Base-by-base conservation (phyloP, 1,140 invertebrate genomes). In the Brachionus asplanchnoidis region DNA sequence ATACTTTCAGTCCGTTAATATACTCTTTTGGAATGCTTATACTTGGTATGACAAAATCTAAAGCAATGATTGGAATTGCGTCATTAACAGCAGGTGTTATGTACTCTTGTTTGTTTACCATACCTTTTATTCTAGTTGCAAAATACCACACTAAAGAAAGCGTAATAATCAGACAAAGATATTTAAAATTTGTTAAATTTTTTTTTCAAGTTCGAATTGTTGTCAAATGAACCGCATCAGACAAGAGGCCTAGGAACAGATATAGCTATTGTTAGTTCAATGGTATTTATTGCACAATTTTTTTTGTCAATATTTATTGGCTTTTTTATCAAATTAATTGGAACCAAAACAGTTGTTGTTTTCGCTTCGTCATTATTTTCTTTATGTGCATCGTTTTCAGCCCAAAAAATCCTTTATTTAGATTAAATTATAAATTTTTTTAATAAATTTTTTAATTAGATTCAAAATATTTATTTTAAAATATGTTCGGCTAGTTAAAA, bases 21-120 rank as follows among this genome's bases (percentile, higher is more conserved):
- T 97, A 97, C 88, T 94, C 93, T 36, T 89, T 92, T 42, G 95
- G 95, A 9, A 97, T 97, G 95, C 91, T 94, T 84, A 87, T 95
- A 70, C 95, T 98, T 93, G 95, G 95, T 0, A 85, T 94, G 3
- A 92, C 93, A 0, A 92, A 94, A 66, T 93, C 94, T 85, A 93
- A 92, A 17, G 85, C 87, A 44, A 87, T 87, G 0, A 87, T 88
- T 1, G 85, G 89, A 17, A 26, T 90, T 0, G 70, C 88, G 8
- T 89, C 88, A 17, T 87, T 88, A 0, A 86, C 87, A 40, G 88
- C 88, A 17, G 96, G 96, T 0, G 93, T 98, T 32, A 97, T 97
- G 95, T 98, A 98, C 89, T 96, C 96, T 0, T 98, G 96, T 0
- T 91, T 98, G 11, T 98, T 98, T 88, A 98, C 96, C 2, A 96